Evolutionary conservation across 2,113 vertebrate genomes (phyloP).

Genomic region (Crypturellus undulatus): DNA sequence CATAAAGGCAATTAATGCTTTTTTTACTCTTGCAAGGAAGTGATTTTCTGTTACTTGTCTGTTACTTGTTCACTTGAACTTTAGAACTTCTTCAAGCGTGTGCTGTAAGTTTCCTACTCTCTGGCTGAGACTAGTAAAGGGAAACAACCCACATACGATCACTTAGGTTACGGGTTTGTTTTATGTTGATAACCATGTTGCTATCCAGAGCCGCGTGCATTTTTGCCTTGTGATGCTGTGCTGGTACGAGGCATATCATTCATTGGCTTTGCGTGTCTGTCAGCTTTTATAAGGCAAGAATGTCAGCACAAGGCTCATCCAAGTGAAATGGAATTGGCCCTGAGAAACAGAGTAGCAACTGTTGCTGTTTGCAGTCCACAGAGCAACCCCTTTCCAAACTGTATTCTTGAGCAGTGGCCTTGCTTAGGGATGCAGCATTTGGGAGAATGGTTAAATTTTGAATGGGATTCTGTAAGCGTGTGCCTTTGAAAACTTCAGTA

Average conservation of each 20-base stretch:
- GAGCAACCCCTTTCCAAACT: conserved; percentile 53
- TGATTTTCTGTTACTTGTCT: neutral
- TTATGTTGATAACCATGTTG: conserved; percentile 67
- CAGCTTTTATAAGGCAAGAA: conserved; percentile 66
- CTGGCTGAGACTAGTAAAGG: neutral
- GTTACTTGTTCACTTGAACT: neutral
- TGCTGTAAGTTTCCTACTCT: neutral
- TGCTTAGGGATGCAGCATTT: neutral
- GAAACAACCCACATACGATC: neutral
- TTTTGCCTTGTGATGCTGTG: conserved; percentile 63
- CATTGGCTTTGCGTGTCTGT: conserved; percentile 57
- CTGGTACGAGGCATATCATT: conserved; percentile 52
- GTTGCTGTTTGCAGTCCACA: conserved; percentile 78
- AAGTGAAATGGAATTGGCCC: conserved; percentile 59
- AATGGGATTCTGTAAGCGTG: neutral
- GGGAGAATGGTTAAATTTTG: conserved; percentile 15
- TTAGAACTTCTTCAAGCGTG: neutral
- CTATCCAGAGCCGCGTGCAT: conserved; percentile 70
- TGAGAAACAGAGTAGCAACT: conserved; percentile 70
- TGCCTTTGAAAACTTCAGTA: conserved; percentile 7
- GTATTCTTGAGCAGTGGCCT: conserved; percentile 6
- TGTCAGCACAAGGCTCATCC: conserved; percentile 55
- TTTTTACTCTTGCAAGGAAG: neutral
- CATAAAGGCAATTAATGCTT: fast-evolving
- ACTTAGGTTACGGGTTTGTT: conserved; percentile 58